Conservation (phyloP, 2,888 invertebrate species). For the Sarcophaga rosellei region DNA sequence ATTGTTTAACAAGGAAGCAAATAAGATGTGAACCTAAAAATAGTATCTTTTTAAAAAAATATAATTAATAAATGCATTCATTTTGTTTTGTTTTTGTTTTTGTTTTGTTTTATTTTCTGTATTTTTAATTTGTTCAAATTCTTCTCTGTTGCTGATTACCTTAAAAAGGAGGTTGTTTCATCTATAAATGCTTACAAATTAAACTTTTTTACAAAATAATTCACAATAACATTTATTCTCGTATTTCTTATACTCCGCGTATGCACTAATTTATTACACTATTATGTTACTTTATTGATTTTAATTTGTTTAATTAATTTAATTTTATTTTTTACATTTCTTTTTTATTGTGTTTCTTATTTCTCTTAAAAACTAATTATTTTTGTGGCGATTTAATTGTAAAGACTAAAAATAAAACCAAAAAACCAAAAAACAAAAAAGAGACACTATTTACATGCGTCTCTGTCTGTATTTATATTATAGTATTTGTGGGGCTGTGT, state of each 20-base stretch:
- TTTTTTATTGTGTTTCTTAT: background rate
- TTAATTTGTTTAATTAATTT: no score
- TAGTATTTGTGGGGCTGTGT: background rate
- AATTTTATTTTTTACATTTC: background rate
- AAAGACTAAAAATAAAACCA: background rate
- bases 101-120: background rate
- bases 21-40: background rate
- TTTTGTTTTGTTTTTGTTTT: conserved; percentile 13
- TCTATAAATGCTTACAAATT: conserved; percentile 4
- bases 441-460: no score
- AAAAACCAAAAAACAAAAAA: no score
- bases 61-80: conserved; percentile 35
- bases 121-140: background rate
- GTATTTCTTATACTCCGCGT: background rate
- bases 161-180: background rate
- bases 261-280: background rate
- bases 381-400: background rate
- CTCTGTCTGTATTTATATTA: no score
- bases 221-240: background rate
- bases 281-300: no score
- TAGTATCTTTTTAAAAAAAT: conserved; percentile 13
- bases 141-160: background rate
- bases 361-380: background rate
- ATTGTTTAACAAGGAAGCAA: conserved; percentile 18
- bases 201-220: conserved; percentile 11